A percentile compares a stretch with the other conserved stretches of the same genome.
Conservation (phyloP, 2,888 invertebrate species). For the Sarcophaga subvicina region DNA sequence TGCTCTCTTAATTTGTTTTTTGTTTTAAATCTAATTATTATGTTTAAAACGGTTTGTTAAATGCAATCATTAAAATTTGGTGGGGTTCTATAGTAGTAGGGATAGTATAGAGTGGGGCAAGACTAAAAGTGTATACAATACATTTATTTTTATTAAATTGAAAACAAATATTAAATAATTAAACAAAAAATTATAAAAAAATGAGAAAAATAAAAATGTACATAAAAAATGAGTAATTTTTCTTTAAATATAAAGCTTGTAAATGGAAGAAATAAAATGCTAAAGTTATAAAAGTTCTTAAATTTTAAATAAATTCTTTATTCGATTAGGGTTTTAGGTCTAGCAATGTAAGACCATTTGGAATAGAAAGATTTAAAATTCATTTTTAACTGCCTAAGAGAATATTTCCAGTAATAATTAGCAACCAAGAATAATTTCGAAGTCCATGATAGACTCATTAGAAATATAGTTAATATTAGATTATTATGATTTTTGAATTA, state of each 20-base stretch:
- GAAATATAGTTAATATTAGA: too few species aligned
- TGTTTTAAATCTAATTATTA: neutral
- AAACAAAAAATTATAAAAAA: neutral
- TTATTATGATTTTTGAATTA: too few species aligned
- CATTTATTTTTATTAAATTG: neutral
- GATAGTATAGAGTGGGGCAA: neutral
- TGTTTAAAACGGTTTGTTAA: constrained; percentile 33
- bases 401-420: too few species aligned
- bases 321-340: neutral
- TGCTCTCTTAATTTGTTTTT: neutral
- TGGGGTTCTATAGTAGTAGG: constrained; percentile 5
- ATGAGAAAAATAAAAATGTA: neutral
- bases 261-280: constrained; percentile 1
- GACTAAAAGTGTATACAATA: neutral
- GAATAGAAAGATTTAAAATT: neutral
- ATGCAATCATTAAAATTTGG: constrained; percentile 48
- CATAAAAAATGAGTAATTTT: neutral
- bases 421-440: too few species aligned
- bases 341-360: neutral
- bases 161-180: neutral
- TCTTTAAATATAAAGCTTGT: neutral
- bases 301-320: neutral
- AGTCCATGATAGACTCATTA: too few species aligned
- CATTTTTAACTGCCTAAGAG: too few species aligned
- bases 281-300: neutral